Conservation (phyloP, 2,888 invertebrate species). For the Morpho achilles region DNA sequence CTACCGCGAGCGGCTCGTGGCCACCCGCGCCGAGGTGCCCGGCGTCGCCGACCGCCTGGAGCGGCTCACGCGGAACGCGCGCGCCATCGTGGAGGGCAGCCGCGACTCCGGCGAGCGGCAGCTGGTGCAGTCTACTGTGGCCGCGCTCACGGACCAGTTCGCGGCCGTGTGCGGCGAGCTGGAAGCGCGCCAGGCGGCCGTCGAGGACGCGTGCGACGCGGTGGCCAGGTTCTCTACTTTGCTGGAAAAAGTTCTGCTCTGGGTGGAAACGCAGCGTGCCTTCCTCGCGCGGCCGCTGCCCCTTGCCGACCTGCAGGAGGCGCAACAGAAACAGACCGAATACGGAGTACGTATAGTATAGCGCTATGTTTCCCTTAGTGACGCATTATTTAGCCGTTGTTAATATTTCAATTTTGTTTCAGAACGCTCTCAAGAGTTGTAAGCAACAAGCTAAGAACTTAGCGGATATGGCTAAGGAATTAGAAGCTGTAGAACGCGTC, state of each 20-base stretch:
- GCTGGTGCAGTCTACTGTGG: conserved; percentile 86
- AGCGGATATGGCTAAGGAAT: conserved; percentile 94
- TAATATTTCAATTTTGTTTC: conserved; percentile 31
- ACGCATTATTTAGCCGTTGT: not conserved
- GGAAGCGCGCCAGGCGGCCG: conserved; percentile 90
- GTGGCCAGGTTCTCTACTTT: conserved; percentile 92
- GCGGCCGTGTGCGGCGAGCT: conserved; percentile 87
- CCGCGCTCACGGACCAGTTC: conserved; percentile 88
- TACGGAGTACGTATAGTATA: conserved; percentile 82
- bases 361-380: not conserved
- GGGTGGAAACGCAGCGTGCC: conserved; percentile 89
- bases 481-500: conserved; percentile 90
- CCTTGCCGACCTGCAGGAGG: conserved; percentile 88
- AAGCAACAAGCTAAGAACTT: conserved; percentile 92
- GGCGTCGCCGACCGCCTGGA: conserved; percentile 87
- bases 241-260: conserved; percentile 88
- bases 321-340: conserved; percentile 91
- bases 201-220: conserved; percentile 92
- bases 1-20: conserved; percentile 87
- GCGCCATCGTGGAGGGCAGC: conserved; percentile 88
- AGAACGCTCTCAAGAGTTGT: conserved; percentile 93
- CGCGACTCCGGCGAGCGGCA: conserved; percentile 87
- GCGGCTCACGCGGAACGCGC: conserved; percentile 87
- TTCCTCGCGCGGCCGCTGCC: conserved; percentile 89
- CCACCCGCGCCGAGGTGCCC: conserved; percentile 86